phyloP scores from a whole-genome alignment of 2,888 invertebrate species.

The Tiliacea citrago region DNA sequence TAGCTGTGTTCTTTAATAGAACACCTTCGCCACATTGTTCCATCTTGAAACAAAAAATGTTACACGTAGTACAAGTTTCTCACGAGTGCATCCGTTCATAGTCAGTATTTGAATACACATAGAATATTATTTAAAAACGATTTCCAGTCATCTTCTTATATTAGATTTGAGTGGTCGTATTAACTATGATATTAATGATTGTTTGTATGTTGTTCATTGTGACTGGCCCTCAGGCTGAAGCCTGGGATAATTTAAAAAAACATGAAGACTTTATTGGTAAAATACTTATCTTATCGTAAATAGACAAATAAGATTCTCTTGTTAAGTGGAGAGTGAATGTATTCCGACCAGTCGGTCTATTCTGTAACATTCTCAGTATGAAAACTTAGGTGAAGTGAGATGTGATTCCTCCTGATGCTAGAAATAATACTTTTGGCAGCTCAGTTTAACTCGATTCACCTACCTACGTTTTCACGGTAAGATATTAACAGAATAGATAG shows the following conservation, averaged over 20 bases:
- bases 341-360: background rate
- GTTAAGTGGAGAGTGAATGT: no score
- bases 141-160: slow-evolving; percentile 4
- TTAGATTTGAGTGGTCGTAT: slow-evolving; percentile 12
- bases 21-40: background rate
- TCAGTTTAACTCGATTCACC: background rate
- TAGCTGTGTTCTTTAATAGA: background rate
- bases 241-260: background rate
- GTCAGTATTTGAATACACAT: slow-evolving; percentile 14
- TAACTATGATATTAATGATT: slow-evolving; percentile 21
- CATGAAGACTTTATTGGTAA: slow-evolving; percentile 27
- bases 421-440: background rate
- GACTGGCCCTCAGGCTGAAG: background rate
- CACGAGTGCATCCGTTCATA: slow-evolving; percentile 27
- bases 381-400: background rate
- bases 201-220: slow-evolving; percentile 6
- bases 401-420: background rate
- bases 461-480: background rate
- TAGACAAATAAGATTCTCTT: no score
- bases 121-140: slow-evolving; percentile 2
- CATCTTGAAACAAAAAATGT: background rate
- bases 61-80: slow-evolving; percentile 18
- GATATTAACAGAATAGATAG: background rate
- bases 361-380: background rate
- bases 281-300: background rate